Evolutionary conservation across 1,140 invertebrate genomes (phyloP).

Genomic region (Sinonovacula constricta): DNA sequence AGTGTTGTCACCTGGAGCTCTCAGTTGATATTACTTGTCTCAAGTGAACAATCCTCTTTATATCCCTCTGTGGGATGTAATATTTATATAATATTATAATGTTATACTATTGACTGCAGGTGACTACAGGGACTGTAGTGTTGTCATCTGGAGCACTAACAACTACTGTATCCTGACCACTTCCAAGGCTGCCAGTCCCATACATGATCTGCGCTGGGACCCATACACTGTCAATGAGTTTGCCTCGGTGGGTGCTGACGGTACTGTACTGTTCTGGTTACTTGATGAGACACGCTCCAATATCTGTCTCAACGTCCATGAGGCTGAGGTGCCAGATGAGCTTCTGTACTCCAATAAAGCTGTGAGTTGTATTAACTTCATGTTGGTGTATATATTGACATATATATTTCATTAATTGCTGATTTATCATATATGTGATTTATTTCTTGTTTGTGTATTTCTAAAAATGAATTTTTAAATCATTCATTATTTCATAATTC

Average conservation of each 20-base stretch:
- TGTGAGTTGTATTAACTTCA: constrained; percentile 42
- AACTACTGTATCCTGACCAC: constrained; percentile 68
- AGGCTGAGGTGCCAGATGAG: constrained; percentile 74
- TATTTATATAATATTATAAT: too few relatives aligned
- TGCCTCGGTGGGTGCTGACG: constrained; percentile 71
- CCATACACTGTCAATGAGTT: constrained; percentile 77
- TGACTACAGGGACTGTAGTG: constrained; percentile 71
- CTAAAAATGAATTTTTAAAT: too few relatives aligned
- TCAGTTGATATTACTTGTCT: too few relatives aligned
- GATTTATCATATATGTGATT: too few relatives aligned
- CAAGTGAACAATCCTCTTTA: too few relatives aligned
- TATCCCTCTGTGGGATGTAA: too few relatives aligned
- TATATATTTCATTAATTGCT: too few relatives aligned
- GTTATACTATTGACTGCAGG: constrained; percentile 66
- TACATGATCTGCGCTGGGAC: constrained; percentile 75
- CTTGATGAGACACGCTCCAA: constrained; percentile 73
- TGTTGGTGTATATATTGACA: too few relatives aligned
- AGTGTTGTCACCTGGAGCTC: too few relatives aligned
- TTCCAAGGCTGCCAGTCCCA: constrained; percentile 64
- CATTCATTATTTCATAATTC: too few relatives aligned
- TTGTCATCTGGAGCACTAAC: constrained; percentile 75
- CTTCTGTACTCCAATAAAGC: constrained; percentile 56
- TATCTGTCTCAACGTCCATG: constrained; percentile 74
- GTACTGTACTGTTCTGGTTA: constrained; percentile 75
- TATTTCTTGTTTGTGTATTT: too few relatives aligned